A percentile compares a stretch with the other conserved stretches of the same genome.
These are phyloP conservation scores for Anthrax anthrax DNA, from an alignment of 2,888 invertebrate genomes.

Conservation along the genomic window DNA sequence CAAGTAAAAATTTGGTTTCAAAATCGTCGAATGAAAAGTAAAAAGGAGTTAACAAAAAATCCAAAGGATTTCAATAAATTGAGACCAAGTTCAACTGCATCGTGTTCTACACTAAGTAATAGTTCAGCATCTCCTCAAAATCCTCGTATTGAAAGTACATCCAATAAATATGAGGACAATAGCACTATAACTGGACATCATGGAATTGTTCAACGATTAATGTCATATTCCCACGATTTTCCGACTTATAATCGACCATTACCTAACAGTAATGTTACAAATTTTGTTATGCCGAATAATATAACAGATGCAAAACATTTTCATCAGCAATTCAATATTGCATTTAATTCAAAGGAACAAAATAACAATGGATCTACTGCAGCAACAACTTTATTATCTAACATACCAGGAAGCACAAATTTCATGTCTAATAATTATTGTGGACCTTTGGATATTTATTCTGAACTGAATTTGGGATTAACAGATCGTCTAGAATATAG, in stretches of 20 bases:
- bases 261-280: not conserved
- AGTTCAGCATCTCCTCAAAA: conserved; percentile 4
- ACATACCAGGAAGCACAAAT: not conserved
- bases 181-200: conserved; percentile 7
- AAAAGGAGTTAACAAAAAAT: conserved; percentile 41
- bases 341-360: not conserved
- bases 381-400: not conserved
- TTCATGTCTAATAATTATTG: not conserved
- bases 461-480: not conserved
- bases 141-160: not conserved
- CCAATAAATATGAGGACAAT: not conserved
- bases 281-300: not conserved
- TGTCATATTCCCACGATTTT: conserved; percentile 10
- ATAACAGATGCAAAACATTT: not conserved
- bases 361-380: not conserved
- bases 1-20: conserved; percentile 83
- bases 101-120: conserved; percentile 1
- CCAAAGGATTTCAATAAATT: not conserved
- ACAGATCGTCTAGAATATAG: not conserved
- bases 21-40: conserved; percentile 68
- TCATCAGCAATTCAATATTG: not conserved
- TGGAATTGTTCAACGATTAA: conserved; percentile 11
- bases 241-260: not conserved
- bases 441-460: not conserved
- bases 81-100: conserved; percentile 5